phyloP scores from a whole-genome alignment of 2,797 vertebrate genomes.

The Chelon labrosus region DNA sequence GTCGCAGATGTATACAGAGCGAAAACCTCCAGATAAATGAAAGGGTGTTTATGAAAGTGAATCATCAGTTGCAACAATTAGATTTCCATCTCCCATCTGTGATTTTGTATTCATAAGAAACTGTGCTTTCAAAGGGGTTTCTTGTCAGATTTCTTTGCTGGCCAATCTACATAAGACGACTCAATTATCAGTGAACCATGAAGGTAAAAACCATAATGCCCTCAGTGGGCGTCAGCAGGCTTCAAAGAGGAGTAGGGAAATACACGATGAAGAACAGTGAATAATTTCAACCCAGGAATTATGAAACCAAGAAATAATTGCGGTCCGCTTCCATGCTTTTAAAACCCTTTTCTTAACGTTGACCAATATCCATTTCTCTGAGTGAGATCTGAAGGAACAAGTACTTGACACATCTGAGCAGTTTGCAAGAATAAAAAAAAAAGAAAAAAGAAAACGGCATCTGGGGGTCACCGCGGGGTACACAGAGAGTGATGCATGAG shows the following conservation, averaged over 20 bases:
- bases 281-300: constrained; percentile 51
- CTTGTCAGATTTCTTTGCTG: constrained; percentile 59
- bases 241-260: constrained; percentile 68
- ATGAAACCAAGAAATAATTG: constrained; percentile 52
- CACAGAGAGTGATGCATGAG: constrained; percentile 49
- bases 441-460: constrained; percentile 33
- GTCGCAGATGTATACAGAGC: not conserved
- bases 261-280: constrained; percentile 51
- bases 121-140: constrained; percentile 64
- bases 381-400: constrained; percentile 39
- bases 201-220: constrained; percentile 70
- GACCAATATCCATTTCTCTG: constrained; percentile 36
- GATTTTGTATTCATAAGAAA: constrained; percentile 50
- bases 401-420: constrained; percentile 44
- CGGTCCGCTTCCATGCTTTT: constrained; percentile 18
- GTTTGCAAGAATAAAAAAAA: constrained; percentile 36
- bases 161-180: constrained; percentile 55
- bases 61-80: constrained; percentile 49
- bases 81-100: constrained; percentile 18
- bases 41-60: constrained; percentile 38
- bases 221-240: constrained; percentile 53
- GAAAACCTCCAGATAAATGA: constrained; percentile 20
- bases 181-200: constrained; percentile 71
- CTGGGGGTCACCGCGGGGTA: constrained; percentile 47
- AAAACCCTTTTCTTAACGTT: constrained; percentile 36